Evolutionary conservation across 2,888 invertebrate species (phyloP).

Genomic region (Eubasilissa splendida): DNA sequence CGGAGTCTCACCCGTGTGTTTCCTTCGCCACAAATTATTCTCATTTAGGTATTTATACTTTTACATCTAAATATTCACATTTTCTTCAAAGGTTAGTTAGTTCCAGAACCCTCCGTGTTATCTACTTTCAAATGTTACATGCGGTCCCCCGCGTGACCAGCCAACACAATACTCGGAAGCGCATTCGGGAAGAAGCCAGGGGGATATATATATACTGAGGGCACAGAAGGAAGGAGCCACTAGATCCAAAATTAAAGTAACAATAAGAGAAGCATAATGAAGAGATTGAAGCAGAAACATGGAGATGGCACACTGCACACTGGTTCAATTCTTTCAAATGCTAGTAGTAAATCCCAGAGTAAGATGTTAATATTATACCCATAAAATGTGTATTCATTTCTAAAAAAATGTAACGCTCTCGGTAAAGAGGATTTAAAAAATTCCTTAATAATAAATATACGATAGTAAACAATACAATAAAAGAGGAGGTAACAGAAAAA

Average conservation of each 20-base stretch:
- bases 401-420: too few relatives aligned
- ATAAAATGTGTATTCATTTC: too few relatives aligned
- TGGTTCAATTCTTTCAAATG: too few relatives aligned
- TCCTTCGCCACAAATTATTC: conserved; percentile 64
- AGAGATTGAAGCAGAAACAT: too few relatives aligned
- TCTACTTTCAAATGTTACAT: neutral
- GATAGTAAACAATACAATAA: neutral
- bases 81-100: conserved; percentile 12
- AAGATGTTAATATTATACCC: too few relatives aligned
- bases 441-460: neutral
- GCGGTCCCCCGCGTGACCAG: neutral
- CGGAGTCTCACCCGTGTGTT: conserved; percentile 87
- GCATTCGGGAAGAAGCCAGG: conserved; percentile 10
- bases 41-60: conserved; percentile 20
- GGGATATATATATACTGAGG: too few relatives aligned
- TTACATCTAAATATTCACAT: conserved; percentile 24
- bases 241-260: too few relatives aligned
- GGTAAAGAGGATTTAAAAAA: neutral
- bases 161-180: conserved; percentile 7
- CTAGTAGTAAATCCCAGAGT: too few relatives aligned
- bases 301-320: too few relatives aligned
- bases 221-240: too few relatives aligned
- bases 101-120: conserved; percentile 3
- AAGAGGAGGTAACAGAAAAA: neutral
- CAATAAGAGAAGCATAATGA: too few relatives aligned